These are phyloP conservation scores for Tigriopus japonicus DNA, from an alignment of 1,140 invertebrate genomes.

Conservation along the genomic window DNA sequence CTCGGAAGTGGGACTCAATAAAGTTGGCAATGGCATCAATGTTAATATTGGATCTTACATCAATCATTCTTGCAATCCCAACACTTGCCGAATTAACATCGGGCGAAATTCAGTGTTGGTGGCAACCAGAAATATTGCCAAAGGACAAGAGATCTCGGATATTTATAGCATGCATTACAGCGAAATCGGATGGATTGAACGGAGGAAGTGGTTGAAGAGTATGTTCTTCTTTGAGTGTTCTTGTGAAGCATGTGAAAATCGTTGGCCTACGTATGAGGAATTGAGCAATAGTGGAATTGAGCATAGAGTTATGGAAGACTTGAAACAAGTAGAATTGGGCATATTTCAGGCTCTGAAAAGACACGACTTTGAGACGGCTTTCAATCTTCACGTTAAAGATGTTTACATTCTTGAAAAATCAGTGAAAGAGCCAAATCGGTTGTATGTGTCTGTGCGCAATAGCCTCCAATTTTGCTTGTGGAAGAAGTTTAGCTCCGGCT, in stretches of 20 bases:
- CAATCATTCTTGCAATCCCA: slow-evolving; percentile 12
- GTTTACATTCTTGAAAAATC: too few relatives aligned
- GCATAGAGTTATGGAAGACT: too few relatives aligned
- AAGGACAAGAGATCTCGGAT: slow-evolving; percentile 5
- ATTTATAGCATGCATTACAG: neutral
- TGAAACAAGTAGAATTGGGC: too few relatives aligned
- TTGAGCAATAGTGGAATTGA: neutral
- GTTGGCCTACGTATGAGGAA: neutral
- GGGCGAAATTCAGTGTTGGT: neutral
- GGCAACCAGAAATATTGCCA: neutral
- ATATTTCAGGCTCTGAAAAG: too few relatives aligned
- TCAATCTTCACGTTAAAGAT: too few relatives aligned
- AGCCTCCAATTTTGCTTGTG: too few relatives aligned
- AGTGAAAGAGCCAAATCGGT: too few relatives aligned
- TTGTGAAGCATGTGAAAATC: neutral
- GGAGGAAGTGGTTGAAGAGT: neutral
- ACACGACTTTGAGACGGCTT: too few relatives aligned
- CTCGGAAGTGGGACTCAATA: too few relatives aligned
- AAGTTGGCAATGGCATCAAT: slow-evolving; percentile 9
- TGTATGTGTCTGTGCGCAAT: too few relatives aligned
- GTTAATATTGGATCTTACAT: slow-evolving; percentile 1
- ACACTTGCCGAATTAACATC: neutral
- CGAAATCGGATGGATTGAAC: neutral
- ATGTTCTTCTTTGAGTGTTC: slow-evolving; percentile 2
- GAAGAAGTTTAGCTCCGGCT: too few relatives aligned